Base-by-base conservation (phyloP, 2,888 invertebrate genomes). In the Drosophila limbata region DNA sequence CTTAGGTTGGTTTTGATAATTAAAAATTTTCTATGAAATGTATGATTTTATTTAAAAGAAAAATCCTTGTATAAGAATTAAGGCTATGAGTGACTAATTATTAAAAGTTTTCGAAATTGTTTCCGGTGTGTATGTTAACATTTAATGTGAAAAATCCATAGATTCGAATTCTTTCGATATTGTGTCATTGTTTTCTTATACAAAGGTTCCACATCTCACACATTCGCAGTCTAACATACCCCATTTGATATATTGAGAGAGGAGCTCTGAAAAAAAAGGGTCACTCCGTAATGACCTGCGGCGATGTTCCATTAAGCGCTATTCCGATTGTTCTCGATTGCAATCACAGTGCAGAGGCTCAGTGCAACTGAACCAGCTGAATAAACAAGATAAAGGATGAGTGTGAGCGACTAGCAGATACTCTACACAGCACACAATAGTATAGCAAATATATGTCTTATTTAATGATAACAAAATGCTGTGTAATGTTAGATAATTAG, bases 291-390 rank as follows among this genome's bases (percentile, higher is more conserved):
- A 63, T 56, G 25, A 42, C 31, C 56, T 6, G 21, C n/a, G 17
- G 48, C 47, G 21, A 35, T 48, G 57, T 56, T 48, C 57, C 50
- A 62, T 62, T 62, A 62, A 48, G 45, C 31, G 56, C 25, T 47
- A 33, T 11, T 13, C 9, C 35, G 44, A 53, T 13, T 60, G 42
- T 15, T 31, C 21, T 3, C 51, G 51, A 42, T 53, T 37, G 21
- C 15, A 62, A 55, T 62, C 62, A 53, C 15, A 62, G 39, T 15
- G 15, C 39, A 55, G 31, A n/a, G 28, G 33, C n/a, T 15, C 13
- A 13, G 13, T 57, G 57, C 57, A 28, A 28, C 35, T 37, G 35
- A 13, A 37, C 13, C 17, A 45, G 15, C 19, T 15, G n/a, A 19
- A 25, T 37, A 28, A 28, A 19, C 28, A 37, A n/a, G 15, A n/a